Evolutionary conservation across 2,888 invertebrate species (phyloP).

Genomic region (Lordiphosa andalusiaca): DNA sequence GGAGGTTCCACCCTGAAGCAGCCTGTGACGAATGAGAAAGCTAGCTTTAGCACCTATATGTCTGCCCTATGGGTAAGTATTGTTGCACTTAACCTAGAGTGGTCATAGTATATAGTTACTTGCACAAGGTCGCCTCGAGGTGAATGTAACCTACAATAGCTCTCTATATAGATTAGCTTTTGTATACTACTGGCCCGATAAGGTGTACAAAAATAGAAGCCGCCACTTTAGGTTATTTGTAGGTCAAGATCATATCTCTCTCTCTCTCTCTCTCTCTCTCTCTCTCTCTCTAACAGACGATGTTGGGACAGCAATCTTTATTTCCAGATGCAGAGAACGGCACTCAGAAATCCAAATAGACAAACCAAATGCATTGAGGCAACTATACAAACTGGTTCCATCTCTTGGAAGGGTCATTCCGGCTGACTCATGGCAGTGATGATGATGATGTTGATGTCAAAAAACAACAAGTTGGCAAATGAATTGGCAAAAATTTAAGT

Average conservation of each 20-base stretch:
- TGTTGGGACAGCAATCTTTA: conserved; percentile 5
- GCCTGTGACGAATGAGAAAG: background rate
- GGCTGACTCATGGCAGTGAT: conserved; percentile 1
- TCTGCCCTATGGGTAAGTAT: conserved; percentile 34
- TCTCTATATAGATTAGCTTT: conserved; percentile 25
- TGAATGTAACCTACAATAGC: conserved; percentile 28
- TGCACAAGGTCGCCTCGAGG: conserved; percentile 63
- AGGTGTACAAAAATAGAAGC: conserved; percentile 3
- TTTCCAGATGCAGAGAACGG: conserved; percentile 15
- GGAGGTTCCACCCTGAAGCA: background rate
- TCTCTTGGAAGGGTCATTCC: conserved; percentile 1
- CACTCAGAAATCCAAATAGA: conserved; percentile 21
- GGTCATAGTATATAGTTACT: too few species aligned
- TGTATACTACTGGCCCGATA: conserved; percentile 23
- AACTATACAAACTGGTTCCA: conserved; percentile 5
- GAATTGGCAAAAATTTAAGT: too few species aligned
- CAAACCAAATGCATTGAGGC: background rate
- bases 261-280: too few species aligned
- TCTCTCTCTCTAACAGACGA: conserved; percentile 9
- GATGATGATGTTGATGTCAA: background rate
- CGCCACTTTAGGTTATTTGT: conserved; percentile 30
- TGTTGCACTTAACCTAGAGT: conserved; percentile 1
- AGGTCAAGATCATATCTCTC: conserved; percentile 33
- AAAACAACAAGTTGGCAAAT: too few species aligned
- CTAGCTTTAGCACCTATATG: conserved; percentile 1